Base-by-base conservation (phyloP, 2,888 invertebrate species). In the Netelia fuscicornis region DNA sequence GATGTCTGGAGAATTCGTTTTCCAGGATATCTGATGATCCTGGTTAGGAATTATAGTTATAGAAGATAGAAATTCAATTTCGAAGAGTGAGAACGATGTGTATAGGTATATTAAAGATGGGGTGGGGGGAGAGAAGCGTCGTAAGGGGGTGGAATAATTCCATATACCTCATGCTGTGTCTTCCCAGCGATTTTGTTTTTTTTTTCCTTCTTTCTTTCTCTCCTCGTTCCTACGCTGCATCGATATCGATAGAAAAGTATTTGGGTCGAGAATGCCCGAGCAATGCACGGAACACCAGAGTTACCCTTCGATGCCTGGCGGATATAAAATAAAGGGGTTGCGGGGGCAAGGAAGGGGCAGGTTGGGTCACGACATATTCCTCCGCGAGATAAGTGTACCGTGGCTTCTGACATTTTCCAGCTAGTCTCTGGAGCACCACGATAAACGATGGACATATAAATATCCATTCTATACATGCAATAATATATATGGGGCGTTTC, bases 331-430 rank as follows among this genome's bases (percentile, higher is more conserved):
- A 64, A 52, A 54, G 37, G 10, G 67, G 54, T 54, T 54, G 54
- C n/a, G 1, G 54, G 54, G 17, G 5, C 25, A 44, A 10, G 52
- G n/a, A 52, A 23, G 70, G 75, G 71, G 65, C 65, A 65, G 58
- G 54, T 54, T 11, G 85, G 82, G 79, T 85, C 82, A 82, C 82
- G 85, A 76, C 82, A 76, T 84, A 84, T 84, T 78, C 74, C 78
- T 78, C 68, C 30, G 56, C 74, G 78, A 78, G 81, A 81, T 84
- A 81, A 81, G 81, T 84, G 81, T 74, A 84, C 81, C 74, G 78
- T 81, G 78, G 72, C 78, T 84, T 78, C 81, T 84, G 81, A 84
- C 84, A 81, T 84, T 84, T 81, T 78, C 30, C 84, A 81, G 68
- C 74, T 48, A 74, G 71, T 71, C 77, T 62, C 56, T 42, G 77